Conservation (phyloP, 2,888 invertebrate species). For the Xylocampa areola region DNA sequence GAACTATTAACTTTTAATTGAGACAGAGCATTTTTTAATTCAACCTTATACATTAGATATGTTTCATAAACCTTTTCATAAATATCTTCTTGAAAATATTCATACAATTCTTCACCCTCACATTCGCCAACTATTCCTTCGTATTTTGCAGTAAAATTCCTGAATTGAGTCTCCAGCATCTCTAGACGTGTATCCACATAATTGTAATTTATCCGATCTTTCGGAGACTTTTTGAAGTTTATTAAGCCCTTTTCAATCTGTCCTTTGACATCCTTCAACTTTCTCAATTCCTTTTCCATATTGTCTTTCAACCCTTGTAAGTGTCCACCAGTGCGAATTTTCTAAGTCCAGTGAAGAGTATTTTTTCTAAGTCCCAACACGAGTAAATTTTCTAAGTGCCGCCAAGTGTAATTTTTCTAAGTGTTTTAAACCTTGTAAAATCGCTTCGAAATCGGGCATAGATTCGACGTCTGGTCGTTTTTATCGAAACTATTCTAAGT, state of each 20-base stretch:
- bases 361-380: conserved; percentile 1
- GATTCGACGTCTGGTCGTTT: no score
- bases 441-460: no score
- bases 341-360: not conserved
- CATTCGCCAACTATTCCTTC: conserved; percentile 5
- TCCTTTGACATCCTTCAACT: conserved; percentile 1
- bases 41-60: conserved; percentile 2
- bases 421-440: no score
- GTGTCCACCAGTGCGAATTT: not conserved
- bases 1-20: conserved; percentile 1
- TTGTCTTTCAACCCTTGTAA: no score
- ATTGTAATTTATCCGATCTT: not conserved
- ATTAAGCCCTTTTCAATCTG: conserved; percentile 5
- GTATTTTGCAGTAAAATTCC: not conserved
- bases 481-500: no score
- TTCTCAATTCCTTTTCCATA: conserved; percentile 5
- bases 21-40: conserved; percentile 4
- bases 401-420: conserved; percentile 9
- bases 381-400: no score
- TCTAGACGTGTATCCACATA: not conserved
- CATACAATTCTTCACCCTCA: not conserved
- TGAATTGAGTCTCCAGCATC: not conserved
- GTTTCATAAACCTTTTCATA: conserved; percentile 4
- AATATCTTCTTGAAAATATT: conserved; percentile 4
- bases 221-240: conserved; percentile 16